Base-by-base conservation (phyloP, 2,113 vertebrate genomes). In the Lasiurus borealis region DNA sequence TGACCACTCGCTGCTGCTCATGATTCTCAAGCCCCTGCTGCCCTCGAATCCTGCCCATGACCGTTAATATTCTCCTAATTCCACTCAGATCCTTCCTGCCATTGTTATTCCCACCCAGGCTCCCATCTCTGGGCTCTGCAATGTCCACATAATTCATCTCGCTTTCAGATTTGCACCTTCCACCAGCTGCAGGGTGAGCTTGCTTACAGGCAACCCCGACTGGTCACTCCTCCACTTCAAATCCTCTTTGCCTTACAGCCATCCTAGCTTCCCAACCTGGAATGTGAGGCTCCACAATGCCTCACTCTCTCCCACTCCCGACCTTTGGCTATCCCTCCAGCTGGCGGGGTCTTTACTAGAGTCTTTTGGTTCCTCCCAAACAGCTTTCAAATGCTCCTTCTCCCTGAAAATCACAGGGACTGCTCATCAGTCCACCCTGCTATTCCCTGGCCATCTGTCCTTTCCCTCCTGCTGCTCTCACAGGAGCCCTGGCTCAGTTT, bases 1-100 rank as follows among this genome's bases (percentile, higher is more conserved):
- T 6, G 34, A 40, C 44, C 13, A 3, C 31, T 16, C 66, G 3
- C 82, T 0, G 40, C 3, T 31, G 31, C 1, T 36, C 19, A 0
- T 1, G 14, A 40, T 8, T 34, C 46, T 36, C 25, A 23, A 18
- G 1, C 68, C 59, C 5, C 8, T 12, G 5, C 36, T 0, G 21
- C 57, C 25, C 9, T 21, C 1, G 0, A 3, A 2, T 40, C 4
- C 31, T 7, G 44, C 64, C 73, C 18, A 1, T 4, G 40, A 44
- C 64, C 34, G 11, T 11, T 27, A 64, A 23, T 12, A 1, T 7
- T 16, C 85, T 83, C 54, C 52, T 68, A 25, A 6, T 12, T 19
- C 36, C 40, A 25, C 54, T 50, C 31, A 6, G n/a, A 46, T 6
- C 31, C 19, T 46, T 44, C 10, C 59, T 19, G 3, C 25, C 29